A percentile compares a stretch with the other conserved stretches of the same genome.
These are phyloP conservation scores for Drosophila ohnishii DNA, from an alignment of 1,140 invertebrate genomes.

Conservation along the genomic window DNA sequence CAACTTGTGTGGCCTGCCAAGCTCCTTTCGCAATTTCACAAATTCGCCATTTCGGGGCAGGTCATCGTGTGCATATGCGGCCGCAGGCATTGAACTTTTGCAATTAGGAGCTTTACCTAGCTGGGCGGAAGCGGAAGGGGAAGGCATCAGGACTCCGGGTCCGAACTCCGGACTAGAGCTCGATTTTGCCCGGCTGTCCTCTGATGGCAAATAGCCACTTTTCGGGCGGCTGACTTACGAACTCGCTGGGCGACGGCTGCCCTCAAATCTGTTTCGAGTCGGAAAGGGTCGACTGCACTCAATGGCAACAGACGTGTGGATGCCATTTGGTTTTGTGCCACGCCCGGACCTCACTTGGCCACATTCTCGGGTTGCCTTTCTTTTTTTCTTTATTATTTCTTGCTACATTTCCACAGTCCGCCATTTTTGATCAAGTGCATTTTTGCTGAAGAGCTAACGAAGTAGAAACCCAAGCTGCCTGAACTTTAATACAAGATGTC, in stretches of 20 bases:
- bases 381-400: conserved; percentile 27
- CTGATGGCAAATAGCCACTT: conserved; percentile 61
- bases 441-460: conserved; percentile 62
- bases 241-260: conserved; percentile 12
- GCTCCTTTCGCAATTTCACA: conserved; percentile 19
- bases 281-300: conserved; percentile 69
- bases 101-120: conserved; percentile 74
- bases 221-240: conserved; percentile 23
- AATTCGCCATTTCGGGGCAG: conserved; percentile 17
- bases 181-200: conserved; percentile 6
- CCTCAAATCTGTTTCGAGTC: conserved; percentile 53
- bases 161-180: conserved; percentile 7
- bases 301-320: conserved; percentile 61
- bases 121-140: conserved; percentile 39
- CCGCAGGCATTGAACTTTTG: conserved; percentile 69
- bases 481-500: conserved; percentile 22
- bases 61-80: conserved; percentile 40
- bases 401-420: conserved; percentile 39
- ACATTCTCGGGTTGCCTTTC: conserved; percentile 1
- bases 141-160: conserved; percentile 44
- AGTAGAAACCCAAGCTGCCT: conserved; percentile 65
- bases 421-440: conserved; percentile 77
- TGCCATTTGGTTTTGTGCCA: conserved; percentile 20
- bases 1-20: conserved; percentile 26
- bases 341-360: conserved; percentile 5